Conservation (phyloP, 2,797 vertebrate genomes). For the Micropoecilia bifurca region DNA sequence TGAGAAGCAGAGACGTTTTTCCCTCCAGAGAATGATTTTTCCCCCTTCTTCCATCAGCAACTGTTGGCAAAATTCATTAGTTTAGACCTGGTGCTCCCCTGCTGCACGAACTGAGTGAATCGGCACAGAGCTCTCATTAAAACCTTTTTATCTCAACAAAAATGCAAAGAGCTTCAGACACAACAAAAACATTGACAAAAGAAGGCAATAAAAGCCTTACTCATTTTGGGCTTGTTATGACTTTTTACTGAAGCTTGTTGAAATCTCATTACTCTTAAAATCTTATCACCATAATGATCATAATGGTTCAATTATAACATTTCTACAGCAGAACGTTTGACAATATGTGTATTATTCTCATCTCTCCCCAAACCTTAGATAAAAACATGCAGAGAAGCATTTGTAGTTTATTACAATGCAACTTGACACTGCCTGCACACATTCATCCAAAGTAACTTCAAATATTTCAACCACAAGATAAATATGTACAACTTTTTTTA, state of each 20-base stretch:
- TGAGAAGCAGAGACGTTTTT: conserved; percentile 32
- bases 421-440: background rate
- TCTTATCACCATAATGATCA: background rate
- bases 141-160: conserved; percentile 61
- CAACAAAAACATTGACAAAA: conserved; percentile 26
- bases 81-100: conserved; percentile 47
- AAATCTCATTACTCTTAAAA: conserved; percentile 42
- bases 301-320: background rate
- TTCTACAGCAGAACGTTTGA: conserved; percentile 6
- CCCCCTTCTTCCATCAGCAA: conserved; percentile 37
- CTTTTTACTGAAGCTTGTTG: conserved; percentile 26
- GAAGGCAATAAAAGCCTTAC: conserved; percentile 11
- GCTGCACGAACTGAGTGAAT: conserved; percentile 38
- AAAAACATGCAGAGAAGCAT: background rate
- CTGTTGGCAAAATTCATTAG: conserved; percentile 63
- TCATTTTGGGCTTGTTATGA: conserved; percentile 22
- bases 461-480: background rate
- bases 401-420: background rate
- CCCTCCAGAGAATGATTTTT: conserved; percentile 39
- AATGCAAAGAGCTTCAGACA: conserved; percentile 43
- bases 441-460: background rate
- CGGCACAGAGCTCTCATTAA: conserved; percentile 57
- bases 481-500: background rate
- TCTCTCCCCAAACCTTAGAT: background rate
- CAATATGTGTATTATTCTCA: background rate